Base-by-base conservation (phyloP, 2,888 invertebrate genomes). In the Agrotis clavis region DNA sequence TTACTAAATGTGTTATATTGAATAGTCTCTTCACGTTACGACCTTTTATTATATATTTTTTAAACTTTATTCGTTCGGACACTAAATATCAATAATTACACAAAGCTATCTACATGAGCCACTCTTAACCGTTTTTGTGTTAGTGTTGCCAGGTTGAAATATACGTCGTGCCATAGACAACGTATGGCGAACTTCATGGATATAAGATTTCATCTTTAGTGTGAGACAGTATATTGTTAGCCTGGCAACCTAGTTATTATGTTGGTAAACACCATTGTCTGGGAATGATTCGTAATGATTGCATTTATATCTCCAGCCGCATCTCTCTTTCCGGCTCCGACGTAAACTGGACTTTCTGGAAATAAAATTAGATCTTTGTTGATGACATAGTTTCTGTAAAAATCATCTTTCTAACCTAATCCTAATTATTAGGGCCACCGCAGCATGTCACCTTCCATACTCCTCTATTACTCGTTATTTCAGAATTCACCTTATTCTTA, bases 81-180 rank as follows among this genome's bases (percentile, higher is more conserved):
- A 94, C 95, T 95, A 96, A 94, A 95, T 94, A 95, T 93, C 92
- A 94, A 93, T 94, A 94, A 95, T 95, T 94, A 95, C 94, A 95
- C 95, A 92, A 95, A 96, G 96, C 96, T 96, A 96, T 96, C 96
- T 96, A 96, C 96, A 96, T 93, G 96, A 96, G 95, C 95, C 94
- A 92, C 92, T 91, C 91, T 89, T 90, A 86, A 90, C 91, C 90
- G 91, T 89, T 90, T 88, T 88, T 83, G 84, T 81, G 84, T 83
- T 87, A 77, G 86, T 90, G 88, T 89, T 89, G 89, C 89, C 90
- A 91, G 87, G 65, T 79, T 84, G 62, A 83, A 85, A 81, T 79
- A 86, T 72, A 76, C 75, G 79, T 67, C 81, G 60, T 65, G 62
- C 77, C 82, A 79, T 83, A 82, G 83, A 82, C 82, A 79, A 82